Evolutionary conservation across 2,888 invertebrate species (phyloP).

Genomic region (Acleris holmiana): DNA sequence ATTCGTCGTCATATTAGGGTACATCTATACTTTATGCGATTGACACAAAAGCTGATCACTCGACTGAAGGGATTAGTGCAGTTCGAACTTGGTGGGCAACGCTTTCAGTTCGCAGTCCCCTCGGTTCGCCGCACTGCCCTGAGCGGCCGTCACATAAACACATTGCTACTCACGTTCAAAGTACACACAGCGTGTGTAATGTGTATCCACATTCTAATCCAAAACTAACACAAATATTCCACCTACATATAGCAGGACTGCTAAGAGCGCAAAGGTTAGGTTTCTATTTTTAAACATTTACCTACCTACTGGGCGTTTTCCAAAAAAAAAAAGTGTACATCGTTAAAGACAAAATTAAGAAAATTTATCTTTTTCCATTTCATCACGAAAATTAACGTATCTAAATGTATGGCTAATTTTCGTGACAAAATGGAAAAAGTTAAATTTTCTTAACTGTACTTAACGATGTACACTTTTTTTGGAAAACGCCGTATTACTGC

Average conservation of each 20-base stretch:
- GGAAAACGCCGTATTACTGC: too few relatives aligned
- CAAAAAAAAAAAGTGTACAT: too few relatives aligned
- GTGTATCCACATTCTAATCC: slow-evolving; percentile 37
- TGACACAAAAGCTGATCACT: background rate
- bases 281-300: background rate
- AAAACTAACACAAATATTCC: slow-evolving; percentile 33
- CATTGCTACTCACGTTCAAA: slow-evolving; percentile 29
- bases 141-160: slow-evolving; percentile 37
- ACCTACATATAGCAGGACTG: slow-evolving; percentile 18
- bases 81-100: slow-evolving; percentile 1
- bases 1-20: too few relatives aligned
- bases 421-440: too few relatives aligned
- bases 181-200: slow-evolving; percentile 34
- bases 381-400: too few relatives aligned
- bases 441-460: too few relatives aligned
- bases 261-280: slow-evolving; percentile 13
- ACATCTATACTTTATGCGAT: too few relatives aligned
- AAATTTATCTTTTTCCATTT: too few relatives aligned
- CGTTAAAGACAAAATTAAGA: too few relatives aligned
- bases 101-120: slow-evolving; percentile 38
- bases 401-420: too few relatives aligned
- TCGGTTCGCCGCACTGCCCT: slow-evolving; percentile 51
- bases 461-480: too few relatives aligned
- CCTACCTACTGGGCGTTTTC: too few relatives aligned
- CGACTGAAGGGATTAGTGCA: background rate